phyloP scores from a whole-genome alignment of 2,888 invertebrate species.

The Camponotus fellah region DNA sequence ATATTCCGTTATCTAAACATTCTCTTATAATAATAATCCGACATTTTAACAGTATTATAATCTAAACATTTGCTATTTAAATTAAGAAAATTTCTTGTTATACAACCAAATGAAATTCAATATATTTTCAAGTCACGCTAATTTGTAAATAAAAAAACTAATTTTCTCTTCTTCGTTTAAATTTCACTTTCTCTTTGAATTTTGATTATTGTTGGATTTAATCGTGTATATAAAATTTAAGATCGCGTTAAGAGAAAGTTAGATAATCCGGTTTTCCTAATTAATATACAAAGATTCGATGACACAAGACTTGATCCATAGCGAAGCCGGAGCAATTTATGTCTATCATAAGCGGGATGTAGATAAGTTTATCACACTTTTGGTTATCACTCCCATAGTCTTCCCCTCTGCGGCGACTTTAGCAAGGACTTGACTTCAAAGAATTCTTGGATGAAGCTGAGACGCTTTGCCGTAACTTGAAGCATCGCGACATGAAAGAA shows the following conservation, averaged over 20 bases:
- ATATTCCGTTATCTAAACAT: neutral
- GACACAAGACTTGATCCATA: conserved; percentile 10
- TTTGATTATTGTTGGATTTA: neutral
- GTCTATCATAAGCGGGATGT: conserved; percentile 55
- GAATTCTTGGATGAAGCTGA: neutral
- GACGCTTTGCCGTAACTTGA: conserved; percentile 14
- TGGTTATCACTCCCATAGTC: conserved; percentile 33
- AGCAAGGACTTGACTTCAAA: conserved; percentile 29
- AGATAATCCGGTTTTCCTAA: neutral
- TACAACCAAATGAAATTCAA: neutral
- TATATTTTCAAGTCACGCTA: no score
- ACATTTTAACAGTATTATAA: neutral
- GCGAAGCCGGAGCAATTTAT: conserved; percentile 59
- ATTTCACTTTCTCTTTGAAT: neutral
- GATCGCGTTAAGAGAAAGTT: neutral
- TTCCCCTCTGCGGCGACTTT: conserved; percentile 26
- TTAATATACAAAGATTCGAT: conserved; percentile 58
- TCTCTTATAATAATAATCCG: neutral
- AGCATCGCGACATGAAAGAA: conserved; percentile 22
- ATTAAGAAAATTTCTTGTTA: neutral
- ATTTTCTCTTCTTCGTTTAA: neutral
- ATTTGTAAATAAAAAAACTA: neutral
- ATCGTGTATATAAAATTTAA: neutral
- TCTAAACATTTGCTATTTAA: neutral
- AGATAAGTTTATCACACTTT: conserved; percentile 54